Base-by-base conservation (phyloP, 1,140 invertebrate genomes). In the Probaryconus sp. region DNA sequence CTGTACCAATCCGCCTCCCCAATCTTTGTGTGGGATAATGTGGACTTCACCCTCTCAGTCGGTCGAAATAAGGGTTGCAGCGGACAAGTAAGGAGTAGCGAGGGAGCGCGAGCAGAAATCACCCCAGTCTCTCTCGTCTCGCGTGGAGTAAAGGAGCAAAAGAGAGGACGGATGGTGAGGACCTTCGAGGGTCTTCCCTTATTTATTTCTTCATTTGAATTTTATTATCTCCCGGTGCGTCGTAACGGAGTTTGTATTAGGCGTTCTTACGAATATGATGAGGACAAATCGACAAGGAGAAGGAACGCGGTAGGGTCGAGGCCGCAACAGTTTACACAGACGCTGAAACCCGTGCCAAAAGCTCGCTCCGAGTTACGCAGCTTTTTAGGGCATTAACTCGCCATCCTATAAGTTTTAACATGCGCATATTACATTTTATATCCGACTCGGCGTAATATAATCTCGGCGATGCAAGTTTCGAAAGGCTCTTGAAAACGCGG, bases 141-240 rank as follows among this genome's bases (percentile, higher is more conserved):
- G 55, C 10, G 18, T 47, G 53, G 13, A 51, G 65, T 76, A 72
- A 69, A 75, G 58, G 65, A 77, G 50, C 56, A 38, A 68, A 76
- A 68, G 71, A 73, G 64, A 72, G 55, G 42, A 38, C 67, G 43
- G 53, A 53, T 42, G 69, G 53, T 60, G 68, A 79, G 69, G 68
- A 72, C 70, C 68, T 76, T 78, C 69, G 77, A 80, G 78, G 79
- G 79, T 83, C 76, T 73, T 80, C 81, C 81, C 84, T 87, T 86
- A 87, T 86, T 87, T 86, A 87, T 87, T 85, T 86, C 85, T 84
- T 82, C 80, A 85, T 87, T 86, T 85, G 84, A 87, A 86, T 87
- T 86, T 86, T 87, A 87, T 87, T 86, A 86, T 87, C 84, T 80
- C 78, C 76, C 76, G 78, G 76, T 78, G 74, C 37, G 20, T 65